Percentiles rank a stretch among this genome's conserved stretches.
phyloP scores from a whole-genome alignment of 2,113 vertebrate species.

The Epinephelus lanceolatus region DNA sequence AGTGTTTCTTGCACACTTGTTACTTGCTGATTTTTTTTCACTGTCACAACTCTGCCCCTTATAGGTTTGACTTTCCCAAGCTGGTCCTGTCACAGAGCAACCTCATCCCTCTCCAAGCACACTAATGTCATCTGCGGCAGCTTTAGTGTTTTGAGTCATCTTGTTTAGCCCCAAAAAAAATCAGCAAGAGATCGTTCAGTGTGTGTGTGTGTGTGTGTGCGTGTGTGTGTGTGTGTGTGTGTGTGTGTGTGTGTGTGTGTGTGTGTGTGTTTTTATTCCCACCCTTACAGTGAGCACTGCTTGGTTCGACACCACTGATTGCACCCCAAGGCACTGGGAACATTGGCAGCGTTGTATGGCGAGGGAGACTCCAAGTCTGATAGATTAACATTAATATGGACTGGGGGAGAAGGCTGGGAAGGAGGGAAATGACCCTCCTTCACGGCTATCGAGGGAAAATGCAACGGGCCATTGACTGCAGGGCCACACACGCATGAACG shows the following conservation, averaged over 20 bases:
- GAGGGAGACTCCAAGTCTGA: conserved; percentile 77
- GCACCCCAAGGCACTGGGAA: conserved; percentile 75
- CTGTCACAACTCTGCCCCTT: not conserved
- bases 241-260: conserved; percentile 5
- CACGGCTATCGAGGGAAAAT: conserved; percentile 73
- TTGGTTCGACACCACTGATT: conserved; percentile 72
- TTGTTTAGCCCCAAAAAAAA: conserved; percentile 33
- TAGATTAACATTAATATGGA: conserved; percentile 82
- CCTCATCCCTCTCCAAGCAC: not conserved
- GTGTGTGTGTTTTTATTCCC: conserved; percentile 36
- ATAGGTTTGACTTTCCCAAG: not conserved
- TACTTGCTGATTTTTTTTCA: too few species aligned
- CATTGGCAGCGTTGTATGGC: conserved; percentile 74
- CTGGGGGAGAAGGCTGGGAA: conserved; percentile 71
- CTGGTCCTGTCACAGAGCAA: not conserved
- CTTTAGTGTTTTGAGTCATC: conserved; percentile 9
- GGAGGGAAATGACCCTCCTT: conserved; percentile 74
- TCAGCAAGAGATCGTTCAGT: conserved; percentile 7
- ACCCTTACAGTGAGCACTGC: conserved; percentile 37
- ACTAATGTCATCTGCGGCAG: not conserved
- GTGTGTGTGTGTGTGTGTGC: not conserved
- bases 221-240: conserved; percentile 24
- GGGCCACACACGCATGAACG: conserved; percentile 76
- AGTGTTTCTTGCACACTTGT: too few species aligned
- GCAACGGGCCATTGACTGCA: conserved; percentile 74